Evolutionary conservation across 1,140 invertebrate genomes (phyloP), one percentile per base, ranked within the genome.

Genomic region (Pseudomyrmex dendroicus): DNA sequence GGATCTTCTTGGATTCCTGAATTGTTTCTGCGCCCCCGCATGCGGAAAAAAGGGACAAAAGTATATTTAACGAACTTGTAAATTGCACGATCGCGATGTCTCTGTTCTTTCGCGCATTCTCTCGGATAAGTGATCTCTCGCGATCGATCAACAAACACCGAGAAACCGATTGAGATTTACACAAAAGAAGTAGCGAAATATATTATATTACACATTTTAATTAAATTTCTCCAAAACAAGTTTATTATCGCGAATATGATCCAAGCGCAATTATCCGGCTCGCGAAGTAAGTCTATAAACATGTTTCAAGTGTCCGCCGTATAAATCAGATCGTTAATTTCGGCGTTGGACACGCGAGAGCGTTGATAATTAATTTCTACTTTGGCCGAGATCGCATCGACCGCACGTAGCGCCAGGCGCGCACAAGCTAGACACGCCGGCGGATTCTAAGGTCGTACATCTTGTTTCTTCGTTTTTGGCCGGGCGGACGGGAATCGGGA

Each of bases 301-400:
- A 59, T 35, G 12, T 64, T 48, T 44, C n/a, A 54, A 44, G 35
- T 35, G 35, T 35, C 35, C 35, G 35, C 5, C 35, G 35, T 35
- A 35, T 35, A 35, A 35, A 35, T 35, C 35, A 35, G 77, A 63
- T 74, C 52, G 83, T 87, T 85, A 87, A 87, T 87, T 85, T 50
- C 66, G 62, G 25, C 46, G 15, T 20, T 44, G 73, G 73, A 74
- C 73, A 73, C 83, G 85, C 83, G 68, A 87, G 52, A 35, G 35
- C 44, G 64, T 35, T 62, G 83, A 78, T 83, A 88, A 89, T 89
- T 83, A 89, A 89, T 89, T 86, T 86, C 73, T 62, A 80, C 64
- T 59, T 88, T 80, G 48, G 57, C 25, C 63, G 73, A 85, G 84
- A 89, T 86, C 68, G 66, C 62, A 85, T 88, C 83, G 76, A 22